Percentiles rank a stretch among this genome's conserved stretches.
Evolutionary conservation across 2,113 vertebrate species (phyloP).

Genomic region (Atherinomorus stipes): DNA sequence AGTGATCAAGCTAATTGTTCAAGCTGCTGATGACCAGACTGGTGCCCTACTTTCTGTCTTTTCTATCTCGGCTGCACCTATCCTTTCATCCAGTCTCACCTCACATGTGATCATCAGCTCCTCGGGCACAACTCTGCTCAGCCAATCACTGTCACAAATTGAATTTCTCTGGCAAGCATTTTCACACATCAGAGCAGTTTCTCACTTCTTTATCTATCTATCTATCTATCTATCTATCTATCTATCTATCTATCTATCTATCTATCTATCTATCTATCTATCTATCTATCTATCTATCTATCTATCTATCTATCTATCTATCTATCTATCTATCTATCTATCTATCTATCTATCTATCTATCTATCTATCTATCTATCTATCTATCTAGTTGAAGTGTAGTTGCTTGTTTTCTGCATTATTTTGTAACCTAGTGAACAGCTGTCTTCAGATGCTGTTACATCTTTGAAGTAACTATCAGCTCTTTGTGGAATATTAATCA

Average conservation of each 20-base stretch:
- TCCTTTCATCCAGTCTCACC: no score
- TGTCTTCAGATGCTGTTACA: no score
- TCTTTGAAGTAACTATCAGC: no score
- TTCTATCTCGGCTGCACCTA: not conserved
- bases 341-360: not conserved
- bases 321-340: not conserved
- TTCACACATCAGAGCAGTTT: slow-evolving; percentile 37
- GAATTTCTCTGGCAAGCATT: slow-evolving; percentile 42
- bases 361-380: not conserved
- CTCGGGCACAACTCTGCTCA: slow-evolving; percentile 21
- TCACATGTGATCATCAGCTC: slow-evolving; percentile 45
- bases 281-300: no score
- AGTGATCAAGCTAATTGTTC: slow-evolving; percentile 13
- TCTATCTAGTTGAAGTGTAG: not conserved
- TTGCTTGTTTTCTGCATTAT: no score
- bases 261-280: no score
- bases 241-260: no score
- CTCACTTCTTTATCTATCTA: not conserved
- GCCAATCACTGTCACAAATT: slow-evolving; percentile 51
- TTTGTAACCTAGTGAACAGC: no score
- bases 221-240: slow-evolving; percentile 1
- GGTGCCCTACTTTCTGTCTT: slow-evolving; percentile 2
- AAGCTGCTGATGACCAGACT: slow-evolving; percentile 7
- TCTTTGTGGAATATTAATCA: no score
- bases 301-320: no score